Evolutionary conservation across 2,797 vertebrate species (phyloP), one percentile per base, ranked within the genome.

Genomic region (Cossypha niveicapilla): DNA sequence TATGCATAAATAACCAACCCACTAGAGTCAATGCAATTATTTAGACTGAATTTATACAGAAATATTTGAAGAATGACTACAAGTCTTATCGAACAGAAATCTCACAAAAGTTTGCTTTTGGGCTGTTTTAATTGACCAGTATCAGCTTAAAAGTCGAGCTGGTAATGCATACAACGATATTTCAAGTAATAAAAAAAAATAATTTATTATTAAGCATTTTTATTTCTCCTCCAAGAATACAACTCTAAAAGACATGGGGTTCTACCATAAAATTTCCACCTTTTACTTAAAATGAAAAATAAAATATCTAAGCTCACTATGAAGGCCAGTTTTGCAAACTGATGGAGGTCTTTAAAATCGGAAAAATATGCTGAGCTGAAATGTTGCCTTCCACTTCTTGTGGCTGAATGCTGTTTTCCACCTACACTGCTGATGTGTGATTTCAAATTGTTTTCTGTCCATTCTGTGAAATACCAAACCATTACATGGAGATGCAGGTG

Each of bases 401-500:
- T 7, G 3, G 11, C 7, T 51, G 28, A 58, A 23, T 27, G 19
- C 0, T 37, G 11, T 37, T 37, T 37, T 37, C 37, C 37, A 37
- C 37, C 37, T 35, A 13, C 41, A 7, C 21, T 73, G 60, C 56
- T 87, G 67, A 73, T 35, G 18, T 35, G 19, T 13, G 44, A 62
- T 30, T 92, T 79, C 2, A 18, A 22, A 30, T 24, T 28, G 13
- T 67, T 92, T 78, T 53, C 57, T 73, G 65, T 42, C 28, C 27
- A 23, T 74, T 67, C 73, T n/a, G 41, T 61, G 83, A 74, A 94
- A 80, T 65, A 17, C 11, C 51, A 27, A 30, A 77, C 23, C 11
- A 7, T 34, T 10, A 3, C 21, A 45, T 2, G 6, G 39, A 70
- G 32, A 42, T 53, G n/a, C 7, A 51, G 34, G 25, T 0, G 1